Conservation (phyloP, 2,888 invertebrate species). For the Nymphalis polychloros region DNA sequence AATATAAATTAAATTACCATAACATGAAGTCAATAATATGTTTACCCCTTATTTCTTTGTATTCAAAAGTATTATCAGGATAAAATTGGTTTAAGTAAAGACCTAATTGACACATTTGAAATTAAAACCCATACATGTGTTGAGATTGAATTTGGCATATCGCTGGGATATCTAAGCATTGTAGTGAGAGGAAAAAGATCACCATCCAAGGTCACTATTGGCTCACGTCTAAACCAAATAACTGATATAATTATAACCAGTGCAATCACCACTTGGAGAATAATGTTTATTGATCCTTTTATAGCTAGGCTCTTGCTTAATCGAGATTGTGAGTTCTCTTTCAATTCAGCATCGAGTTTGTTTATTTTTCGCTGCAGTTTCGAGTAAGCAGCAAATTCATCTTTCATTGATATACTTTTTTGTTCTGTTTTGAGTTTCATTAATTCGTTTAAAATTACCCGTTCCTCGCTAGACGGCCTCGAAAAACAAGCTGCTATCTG, state of each 20-base stretch:
- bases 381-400: constrained; percentile 82
- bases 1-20: constrained; percentile 4
- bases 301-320: constrained; percentile 65
- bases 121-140: constrained; percentile 75
- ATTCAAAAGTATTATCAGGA: constrained; percentile 40
- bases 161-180: constrained; percentile 69
- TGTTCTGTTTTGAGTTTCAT: constrained; percentile 72
- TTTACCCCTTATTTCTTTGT: too few relatives aligned
- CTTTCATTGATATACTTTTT: constrained; percentile 77
- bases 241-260: constrained; percentile 63
- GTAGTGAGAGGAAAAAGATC: constrained; percentile 69
- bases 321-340: constrained; percentile 64
- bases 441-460: constrained; percentile 63
- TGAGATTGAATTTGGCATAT: constrained; percentile 69
- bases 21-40: too few relatives aligned
- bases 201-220: constrained; percentile 66
- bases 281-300: constrained; percentile 64
- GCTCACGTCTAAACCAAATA: constrained; percentile 70
- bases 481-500: constrained; percentile 78
- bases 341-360: constrained; percentile 72
- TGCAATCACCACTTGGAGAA: constrained; percentile 60
- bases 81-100: constrained; percentile 65
- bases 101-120: constrained; percentile 69
- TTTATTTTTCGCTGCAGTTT: constrained; percentile 82
- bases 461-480: constrained; percentile 71